These are phyloP conservation scores for Hetaerina titia DNA, from an alignment of 2,888 invertebrate species.

Conservation along the genomic window DNA sequence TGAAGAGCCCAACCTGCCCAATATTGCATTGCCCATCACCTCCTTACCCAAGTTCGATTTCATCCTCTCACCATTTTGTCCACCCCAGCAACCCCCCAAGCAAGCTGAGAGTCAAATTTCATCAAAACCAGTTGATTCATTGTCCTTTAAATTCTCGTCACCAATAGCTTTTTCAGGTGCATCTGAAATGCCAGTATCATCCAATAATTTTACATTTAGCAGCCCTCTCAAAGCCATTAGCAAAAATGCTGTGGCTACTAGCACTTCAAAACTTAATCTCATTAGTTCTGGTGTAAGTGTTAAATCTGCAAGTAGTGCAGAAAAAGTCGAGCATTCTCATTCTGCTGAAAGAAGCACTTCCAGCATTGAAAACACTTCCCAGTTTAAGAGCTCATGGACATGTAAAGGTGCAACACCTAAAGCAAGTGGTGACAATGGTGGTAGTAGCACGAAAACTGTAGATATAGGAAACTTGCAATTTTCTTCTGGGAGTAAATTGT, in stretches of 20 bases:
- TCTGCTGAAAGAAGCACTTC: not conserved
- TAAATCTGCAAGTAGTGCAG: not conserved
- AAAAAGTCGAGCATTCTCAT: not conserved
- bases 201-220: conserved; percentile 81
- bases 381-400: not conserved
- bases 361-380: not conserved
- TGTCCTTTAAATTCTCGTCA: conserved; percentile 77
- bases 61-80: conserved; percentile 53
- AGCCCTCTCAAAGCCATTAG: conserved; percentile 75
- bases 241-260: not conserved
- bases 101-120: conserved; percentile 63
- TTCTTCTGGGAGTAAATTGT: conserved; percentile 30
- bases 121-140: conserved; percentile 68
- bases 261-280: not conserved
- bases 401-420: not conserved
- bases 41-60: conserved; percentile 81
- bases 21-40: conserved; percentile 79
- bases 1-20: conserved; percentile 74
- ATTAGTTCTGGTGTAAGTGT: not conserved
- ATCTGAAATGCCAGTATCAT: conserved; percentile 74
- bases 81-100: conserved; percentile 56
- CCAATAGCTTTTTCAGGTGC: conserved; percentile 76
- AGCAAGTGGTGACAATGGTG: not conserved
- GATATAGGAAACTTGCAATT: not conserved
- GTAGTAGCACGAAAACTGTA: not conserved